A percentile compares a stretch with the other conserved stretches of the same genome.
Conservation (phyloP, 2,113 vertebrate species). For the Mirounga angustirostris region DNA sequence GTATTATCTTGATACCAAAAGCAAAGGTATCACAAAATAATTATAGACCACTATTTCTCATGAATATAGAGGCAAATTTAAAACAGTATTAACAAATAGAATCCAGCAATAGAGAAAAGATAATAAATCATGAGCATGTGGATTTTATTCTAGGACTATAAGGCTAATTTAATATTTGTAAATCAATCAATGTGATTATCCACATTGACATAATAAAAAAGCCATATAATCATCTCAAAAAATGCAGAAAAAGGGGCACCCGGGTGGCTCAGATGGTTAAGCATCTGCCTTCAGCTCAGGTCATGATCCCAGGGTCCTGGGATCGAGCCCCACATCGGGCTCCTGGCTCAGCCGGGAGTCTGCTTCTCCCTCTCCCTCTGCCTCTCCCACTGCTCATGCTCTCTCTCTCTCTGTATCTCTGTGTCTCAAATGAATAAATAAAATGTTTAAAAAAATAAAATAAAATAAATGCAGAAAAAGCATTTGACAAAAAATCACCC, state of each 20-base stretch:
- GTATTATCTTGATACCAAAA: background rate
- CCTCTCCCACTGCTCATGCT: no score
- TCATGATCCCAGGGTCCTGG: no score
- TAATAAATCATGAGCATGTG: background rate
- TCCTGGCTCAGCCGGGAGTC: no score
- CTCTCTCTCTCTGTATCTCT: no score
- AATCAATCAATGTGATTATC: background rate
- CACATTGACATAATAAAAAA: background rate
- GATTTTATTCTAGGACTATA: background rate
- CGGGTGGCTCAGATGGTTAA: no score
- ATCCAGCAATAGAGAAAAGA: background rate
- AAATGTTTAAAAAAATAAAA: no score
- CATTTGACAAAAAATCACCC: background rate
- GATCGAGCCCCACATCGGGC: no score
- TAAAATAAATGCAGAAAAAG: background rate
- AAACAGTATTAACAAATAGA: background rate
- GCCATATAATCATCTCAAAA: background rate
- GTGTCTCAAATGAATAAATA: no score
- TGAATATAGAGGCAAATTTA: background rate
- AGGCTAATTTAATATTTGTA: background rate
- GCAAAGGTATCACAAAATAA: background rate
- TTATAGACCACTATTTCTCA: background rate
- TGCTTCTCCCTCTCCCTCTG: no score
- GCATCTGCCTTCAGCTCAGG: no score
- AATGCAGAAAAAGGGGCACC: background rate